Evolutionary conservation across 2,113 vertebrate genomes (phyloP).

Genomic region (Chroicocephalus ridibundus): DNA sequence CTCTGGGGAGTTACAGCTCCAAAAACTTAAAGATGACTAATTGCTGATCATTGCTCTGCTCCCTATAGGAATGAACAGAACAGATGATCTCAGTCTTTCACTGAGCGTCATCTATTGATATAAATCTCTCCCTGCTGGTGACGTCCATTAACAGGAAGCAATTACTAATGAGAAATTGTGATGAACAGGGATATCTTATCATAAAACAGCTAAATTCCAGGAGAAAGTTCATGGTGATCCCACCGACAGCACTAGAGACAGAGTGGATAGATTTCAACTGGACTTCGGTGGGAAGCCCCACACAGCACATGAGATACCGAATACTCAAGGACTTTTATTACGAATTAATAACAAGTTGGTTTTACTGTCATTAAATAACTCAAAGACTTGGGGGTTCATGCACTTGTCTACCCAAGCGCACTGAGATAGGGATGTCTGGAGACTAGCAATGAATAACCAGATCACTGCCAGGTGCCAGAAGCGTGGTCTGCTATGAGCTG

Average conservation of each 20-base stretch:
- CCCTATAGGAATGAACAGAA: not conserved
- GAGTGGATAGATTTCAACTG: not conserved
- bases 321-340: not conserved
- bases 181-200: not conserved
- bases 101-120: not conserved
- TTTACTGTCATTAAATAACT: not conserved
- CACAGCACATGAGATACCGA: not conserved
- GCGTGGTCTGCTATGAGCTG: not conserved
- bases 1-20: not conserved
- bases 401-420: not conserved
- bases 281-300: not conserved
- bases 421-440: accelerated
- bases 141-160: not conserved
- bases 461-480: accelerated
- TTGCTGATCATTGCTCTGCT: not conserved
- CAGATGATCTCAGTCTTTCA: not conserved
- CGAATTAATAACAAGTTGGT: not conserved
- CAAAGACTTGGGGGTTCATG: not conserved
- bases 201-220: not conserved
- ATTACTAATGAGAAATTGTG: not conserved
- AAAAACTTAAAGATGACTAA: not conserved
- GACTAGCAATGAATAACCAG: not conserved
- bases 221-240: not conserved
- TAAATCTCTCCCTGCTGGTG: not conserved
- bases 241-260: not conserved